These are phyloP conservation scores for Napeogenes inachia DNA, from an alignment of 2,888 invertebrate species.

Conservation along the genomic window DNA sequence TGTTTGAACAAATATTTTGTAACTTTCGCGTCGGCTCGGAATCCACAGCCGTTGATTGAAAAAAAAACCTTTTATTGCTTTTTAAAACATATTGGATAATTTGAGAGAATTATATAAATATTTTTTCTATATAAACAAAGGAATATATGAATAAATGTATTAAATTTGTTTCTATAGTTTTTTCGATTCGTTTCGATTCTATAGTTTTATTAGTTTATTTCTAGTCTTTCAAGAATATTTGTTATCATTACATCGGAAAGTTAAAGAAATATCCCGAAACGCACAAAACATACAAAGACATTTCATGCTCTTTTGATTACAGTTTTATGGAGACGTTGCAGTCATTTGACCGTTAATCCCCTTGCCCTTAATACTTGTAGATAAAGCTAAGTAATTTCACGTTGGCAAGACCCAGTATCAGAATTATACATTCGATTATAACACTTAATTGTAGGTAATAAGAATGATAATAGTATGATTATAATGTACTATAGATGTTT, in stretches of 20 bases:
- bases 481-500: slow-evolving; percentile 9
- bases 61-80: neutral
- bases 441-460: slow-evolving; percentile 14
- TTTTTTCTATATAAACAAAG: too few relatives aligned
- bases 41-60: slow-evolving; percentile 12
- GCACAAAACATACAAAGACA: slow-evolving; percentile 6
- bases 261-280: neutral
- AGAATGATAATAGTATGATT: slow-evolving; percentile 15
- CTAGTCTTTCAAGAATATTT: neutral
- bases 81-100: neutral
- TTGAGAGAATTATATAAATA: too few relatives aligned
- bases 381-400: slow-evolving; percentile 46
- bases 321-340: slow-evolving; percentile 28
- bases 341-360: slow-evolving; percentile 34
- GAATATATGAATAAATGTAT: too few relatives aligned
- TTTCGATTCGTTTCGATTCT: too few relatives aligned
- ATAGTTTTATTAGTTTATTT: too few relatives aligned
- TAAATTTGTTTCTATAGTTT: neutral
- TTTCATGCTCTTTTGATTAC: slow-evolving; percentile 27
- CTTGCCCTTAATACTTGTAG: slow-evolving; percentile 38
- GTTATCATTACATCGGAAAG: neutral
- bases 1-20: slow-evolving; percentile 56
- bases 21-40: slow-evolving; percentile 28
- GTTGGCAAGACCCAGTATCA: slow-evolving; percentile 10
- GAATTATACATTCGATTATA: neutral